These are phyloP conservation scores for Falco berigora DNA, from an alignment of 2,797 vertebrate genomes.

Conservation along the genomic window DNA sequence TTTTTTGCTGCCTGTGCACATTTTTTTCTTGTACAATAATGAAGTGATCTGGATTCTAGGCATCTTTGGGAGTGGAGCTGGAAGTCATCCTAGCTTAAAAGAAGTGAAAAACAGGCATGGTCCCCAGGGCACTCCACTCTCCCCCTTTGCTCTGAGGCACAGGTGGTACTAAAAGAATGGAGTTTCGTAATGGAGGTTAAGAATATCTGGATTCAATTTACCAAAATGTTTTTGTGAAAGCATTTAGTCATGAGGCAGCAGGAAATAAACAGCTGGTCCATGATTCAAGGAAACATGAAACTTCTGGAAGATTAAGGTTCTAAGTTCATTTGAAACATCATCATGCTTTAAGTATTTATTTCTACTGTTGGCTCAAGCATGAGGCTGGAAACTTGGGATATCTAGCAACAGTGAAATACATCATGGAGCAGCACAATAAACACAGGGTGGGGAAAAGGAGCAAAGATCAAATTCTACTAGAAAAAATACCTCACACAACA, in stretches of 20 bases:
- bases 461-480: neutral
- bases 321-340: neutral
- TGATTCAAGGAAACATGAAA: neutral
- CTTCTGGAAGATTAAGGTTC: neutral
- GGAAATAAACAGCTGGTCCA: neutral
- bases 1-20: neutral
- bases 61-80: neutral
- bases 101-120: neutral
- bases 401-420: neutral
- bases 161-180: neutral
- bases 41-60: neutral
- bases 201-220: neutral
- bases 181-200: neutral
- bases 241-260: neutral
- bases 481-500: neutral
- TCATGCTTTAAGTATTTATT: neutral
- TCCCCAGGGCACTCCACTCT: neutral
- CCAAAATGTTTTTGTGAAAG: neutral
- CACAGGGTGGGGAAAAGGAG: neutral
- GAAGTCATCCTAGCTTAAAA: neutral
- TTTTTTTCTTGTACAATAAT: rapidly evolving
- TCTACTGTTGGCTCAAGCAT: neutral
- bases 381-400: neutral
- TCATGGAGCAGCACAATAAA: neutral
- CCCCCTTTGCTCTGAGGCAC: neutral